Evolutionary conservation across 1,140 invertebrate genomes (phyloP).

Genomic region (Euglossa dilemma): DNA sequence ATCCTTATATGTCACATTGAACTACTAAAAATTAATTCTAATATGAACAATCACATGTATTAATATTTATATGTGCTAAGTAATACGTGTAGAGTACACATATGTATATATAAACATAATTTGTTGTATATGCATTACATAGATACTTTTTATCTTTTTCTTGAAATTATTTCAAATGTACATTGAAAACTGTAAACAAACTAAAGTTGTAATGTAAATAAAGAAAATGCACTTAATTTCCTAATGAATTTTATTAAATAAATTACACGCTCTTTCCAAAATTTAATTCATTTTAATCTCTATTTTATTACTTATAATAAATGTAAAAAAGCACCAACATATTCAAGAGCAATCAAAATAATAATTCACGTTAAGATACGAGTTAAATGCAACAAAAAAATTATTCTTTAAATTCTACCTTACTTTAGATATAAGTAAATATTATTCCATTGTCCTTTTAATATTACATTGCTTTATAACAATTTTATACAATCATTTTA

Average conservation of each 20-base stretch:
- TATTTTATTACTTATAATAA: no score
- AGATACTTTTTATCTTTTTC: conserved; percentile 6
- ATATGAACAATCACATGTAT: conserved; percentile 1
- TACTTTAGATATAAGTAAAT: not conserved
- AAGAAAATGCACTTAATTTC: conserved; percentile 27
- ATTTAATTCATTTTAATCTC: no score
- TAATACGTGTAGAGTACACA: not conserved
- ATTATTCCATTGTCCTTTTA: not conserved
- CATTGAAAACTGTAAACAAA: conserved; percentile 32
- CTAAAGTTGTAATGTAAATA: conserved; percentile 44
- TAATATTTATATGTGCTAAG: conserved; percentile 25
- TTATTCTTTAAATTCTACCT: not conserved
- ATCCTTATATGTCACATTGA: not conserved
- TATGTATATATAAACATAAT: conserved; percentile 31
- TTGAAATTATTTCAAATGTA: conserved; percentile 29
- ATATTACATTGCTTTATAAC: no score
- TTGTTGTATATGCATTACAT: conserved; percentile 1
- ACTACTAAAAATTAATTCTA: not conserved
- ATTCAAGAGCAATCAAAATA: not conserved
- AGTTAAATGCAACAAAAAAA: not conserved
- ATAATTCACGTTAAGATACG: not conserved
- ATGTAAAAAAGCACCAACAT: not conserved
- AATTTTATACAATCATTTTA: not conserved
- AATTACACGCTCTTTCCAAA: not conserved
- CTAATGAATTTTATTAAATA: not conserved